Percentiles rank a stretch among this genome's conserved stretches.
Evolutionary conservation across 2,113 vertebrate species (phyloP).

Genomic region (Nerophis lumbriciformis): DNA sequence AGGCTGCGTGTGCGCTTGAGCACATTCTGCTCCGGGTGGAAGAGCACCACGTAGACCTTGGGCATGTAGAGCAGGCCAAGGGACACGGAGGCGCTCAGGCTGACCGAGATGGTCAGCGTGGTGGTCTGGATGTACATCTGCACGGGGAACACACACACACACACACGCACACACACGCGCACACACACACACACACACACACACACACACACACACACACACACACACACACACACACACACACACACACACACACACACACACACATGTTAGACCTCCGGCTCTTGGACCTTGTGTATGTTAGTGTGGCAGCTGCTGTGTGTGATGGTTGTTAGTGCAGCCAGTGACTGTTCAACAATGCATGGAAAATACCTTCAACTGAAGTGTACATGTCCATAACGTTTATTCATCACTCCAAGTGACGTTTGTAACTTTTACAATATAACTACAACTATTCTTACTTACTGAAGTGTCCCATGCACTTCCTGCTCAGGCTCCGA

Average conservation of each 20-base stretch:
- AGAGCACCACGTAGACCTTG: constrained; percentile 96
- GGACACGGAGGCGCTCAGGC: constrained; percentile 96
- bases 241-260: background rate
- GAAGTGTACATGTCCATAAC: too few relatives aligned
- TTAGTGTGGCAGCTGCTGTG: constrained; percentile 45
- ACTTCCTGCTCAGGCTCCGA: too few relatives aligned
- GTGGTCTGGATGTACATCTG: constrained; percentile 99
- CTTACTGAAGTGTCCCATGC: too few relatives aligned
- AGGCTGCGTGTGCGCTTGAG: constrained; percentile 95
- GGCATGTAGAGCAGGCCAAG: constrained; percentile 98
- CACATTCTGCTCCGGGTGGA: constrained; percentile 98
- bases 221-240: constrained; percentile 2
- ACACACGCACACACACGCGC: too few relatives aligned
- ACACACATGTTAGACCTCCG: constrained; percentile 17
- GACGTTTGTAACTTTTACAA: too few relatives aligned
- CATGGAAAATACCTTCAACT: too few relatives aligned
- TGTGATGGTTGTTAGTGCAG: constrained; percentile 41
- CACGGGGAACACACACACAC: constrained; percentile 6
- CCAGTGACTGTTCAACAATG: constrained; percentile 26
- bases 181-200: background rate
- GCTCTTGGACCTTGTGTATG: background rate
- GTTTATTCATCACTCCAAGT: too few relatives aligned
- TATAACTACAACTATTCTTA: too few relatives aligned
- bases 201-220: too few relatives aligned
- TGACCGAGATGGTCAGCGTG: constrained; percentile 95